These are phyloP conservation scores for Parthenolecanium corni DNA, from an alignment of 2,888 invertebrate genomes.

Conservation along the genomic window DNA sequence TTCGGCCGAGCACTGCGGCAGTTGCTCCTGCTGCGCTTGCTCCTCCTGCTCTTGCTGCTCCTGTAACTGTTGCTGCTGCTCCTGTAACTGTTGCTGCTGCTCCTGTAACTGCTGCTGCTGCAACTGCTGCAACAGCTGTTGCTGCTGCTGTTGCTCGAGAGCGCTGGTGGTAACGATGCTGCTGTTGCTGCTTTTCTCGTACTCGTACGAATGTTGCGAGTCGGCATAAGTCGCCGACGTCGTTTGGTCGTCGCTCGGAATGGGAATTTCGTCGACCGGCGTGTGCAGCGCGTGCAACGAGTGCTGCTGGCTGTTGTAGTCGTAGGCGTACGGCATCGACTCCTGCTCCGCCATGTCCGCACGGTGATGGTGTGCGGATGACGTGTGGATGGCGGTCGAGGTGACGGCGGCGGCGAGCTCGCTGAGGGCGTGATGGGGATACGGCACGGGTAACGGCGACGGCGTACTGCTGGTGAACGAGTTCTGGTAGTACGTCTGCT, in stretches of 20 bases:
- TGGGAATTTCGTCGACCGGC: too few relatives aligned
- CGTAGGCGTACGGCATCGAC: conserved; percentile 34
- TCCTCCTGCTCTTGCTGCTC: background rate
- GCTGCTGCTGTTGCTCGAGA: background rate
- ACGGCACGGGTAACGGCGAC: conserved; percentile 22
- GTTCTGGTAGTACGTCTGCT: background rate
- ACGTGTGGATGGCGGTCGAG: conserved; percentile 30
- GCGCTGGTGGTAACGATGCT: background rate
- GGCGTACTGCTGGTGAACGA: conserved; percentile 26
- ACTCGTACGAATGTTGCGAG: too few relatives aligned
- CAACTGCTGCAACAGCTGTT: background rate
- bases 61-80: background rate
- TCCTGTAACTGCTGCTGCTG: background rate
- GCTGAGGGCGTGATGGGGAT: conserved; percentile 32
- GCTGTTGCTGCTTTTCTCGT: too few relatives aligned
- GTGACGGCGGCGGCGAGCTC: conserved; percentile 21
- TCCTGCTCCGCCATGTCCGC: too few relatives aligned
- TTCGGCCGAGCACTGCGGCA: background rate
- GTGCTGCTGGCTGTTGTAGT: conserved; percentile 39
- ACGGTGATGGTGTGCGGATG: conserved; percentile 24
- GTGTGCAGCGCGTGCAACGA: conserved; percentile 36
- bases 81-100: background rate
- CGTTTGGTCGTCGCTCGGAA: too few relatives aligned
- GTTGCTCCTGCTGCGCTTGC: background rate
- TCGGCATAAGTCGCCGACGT: too few relatives aligned